These are phyloP conservation scores for Mayetiola destructor DNA, from an alignment of 2,888 invertebrate genomes.

Conservation along the genomic window DNA sequence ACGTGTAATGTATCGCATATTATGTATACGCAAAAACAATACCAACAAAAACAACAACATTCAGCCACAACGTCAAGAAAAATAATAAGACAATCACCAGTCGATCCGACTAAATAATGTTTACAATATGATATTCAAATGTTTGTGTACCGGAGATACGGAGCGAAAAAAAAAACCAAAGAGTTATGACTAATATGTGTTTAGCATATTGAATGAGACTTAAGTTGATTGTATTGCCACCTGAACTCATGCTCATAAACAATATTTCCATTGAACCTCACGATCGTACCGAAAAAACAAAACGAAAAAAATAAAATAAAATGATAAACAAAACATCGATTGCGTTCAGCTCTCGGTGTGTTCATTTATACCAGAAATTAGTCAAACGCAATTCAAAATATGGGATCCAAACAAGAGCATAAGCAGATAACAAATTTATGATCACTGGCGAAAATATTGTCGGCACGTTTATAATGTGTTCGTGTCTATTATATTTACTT, in stretches of 20 bases:
- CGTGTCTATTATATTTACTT: too few species aligned
- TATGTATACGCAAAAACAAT: neutral
- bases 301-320: neutral
- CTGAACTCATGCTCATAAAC: too few species aligned
- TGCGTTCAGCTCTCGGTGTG: neutral
- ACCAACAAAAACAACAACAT: neutral
- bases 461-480: too few species aligned
- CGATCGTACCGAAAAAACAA: neutral
- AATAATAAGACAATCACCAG: slow-evolving; percentile 4
- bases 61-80: too few species aligned
- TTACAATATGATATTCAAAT: neutral
- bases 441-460: neutral
- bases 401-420: neutral
- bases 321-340: neutral
- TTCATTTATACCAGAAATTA: slow-evolving; percentile 1
- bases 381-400: slow-evolving; percentile 9
- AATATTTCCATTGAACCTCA: slow-evolving; percentile 3
- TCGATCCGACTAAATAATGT: neutral
- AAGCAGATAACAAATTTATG: slow-evolving; percentile 12
- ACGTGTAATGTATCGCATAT: neutral
- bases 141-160: neutral
- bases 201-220: too few species aligned
- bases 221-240: slow-evolving; percentile 6
- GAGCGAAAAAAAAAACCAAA: neutral
- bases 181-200: too few species aligned